Conservation (phyloP, 2,797 vertebrate species). For the Enteromius mattozi region DNA sequence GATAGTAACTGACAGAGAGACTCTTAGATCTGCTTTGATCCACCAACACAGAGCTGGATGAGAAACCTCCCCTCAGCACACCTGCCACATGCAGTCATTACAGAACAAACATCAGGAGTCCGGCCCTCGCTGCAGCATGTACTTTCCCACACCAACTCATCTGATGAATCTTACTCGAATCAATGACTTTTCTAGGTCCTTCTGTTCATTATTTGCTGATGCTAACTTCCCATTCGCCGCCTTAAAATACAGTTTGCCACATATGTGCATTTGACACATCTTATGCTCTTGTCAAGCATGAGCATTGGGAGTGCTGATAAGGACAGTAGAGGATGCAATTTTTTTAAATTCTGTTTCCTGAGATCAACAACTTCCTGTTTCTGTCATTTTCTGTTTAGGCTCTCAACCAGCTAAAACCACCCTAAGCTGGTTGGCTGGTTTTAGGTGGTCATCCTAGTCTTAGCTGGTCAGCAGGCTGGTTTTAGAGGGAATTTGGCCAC, state of each 20-base stretch:
- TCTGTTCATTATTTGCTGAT: not conserved
- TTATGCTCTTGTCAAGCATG: not conserved
- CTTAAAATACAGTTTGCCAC: not conserved
- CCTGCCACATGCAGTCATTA: slow-evolving; percentile 39
- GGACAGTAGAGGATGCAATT: not conserved
- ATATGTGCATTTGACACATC: slow-evolving; percentile 10
- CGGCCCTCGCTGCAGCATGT: slow-evolving; percentile 2
- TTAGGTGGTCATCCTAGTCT: too few species aligned
- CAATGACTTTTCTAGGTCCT: slow-evolving; percentile 28
- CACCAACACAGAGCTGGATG: slow-evolving; percentile 28
- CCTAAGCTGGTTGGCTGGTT: too few species aligned
- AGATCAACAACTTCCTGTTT: slow-evolving; percentile 25
- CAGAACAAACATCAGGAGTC: slow-evolving; percentile 35
- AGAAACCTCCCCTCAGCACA: slow-evolving; percentile 46
- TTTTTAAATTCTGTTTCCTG: not conserved
- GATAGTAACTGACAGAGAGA: slow-evolving; percentile 36
- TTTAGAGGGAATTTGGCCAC: too few species aligned
- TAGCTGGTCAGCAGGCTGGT: too few species aligned
- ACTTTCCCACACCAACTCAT: slow-evolving; percentile 18
- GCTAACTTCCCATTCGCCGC: not conserved
- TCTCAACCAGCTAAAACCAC: not conserved
- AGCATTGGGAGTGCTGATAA: not conserved
- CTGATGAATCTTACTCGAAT: slow-evolving; percentile 12
- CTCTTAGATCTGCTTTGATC: slow-evolving; percentile 17
- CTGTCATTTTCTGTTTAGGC: not conserved